Evolutionary conservation across 1,140 invertebrate species (phyloP).

Genomic region (Globodera ellingtonae): DNA sequence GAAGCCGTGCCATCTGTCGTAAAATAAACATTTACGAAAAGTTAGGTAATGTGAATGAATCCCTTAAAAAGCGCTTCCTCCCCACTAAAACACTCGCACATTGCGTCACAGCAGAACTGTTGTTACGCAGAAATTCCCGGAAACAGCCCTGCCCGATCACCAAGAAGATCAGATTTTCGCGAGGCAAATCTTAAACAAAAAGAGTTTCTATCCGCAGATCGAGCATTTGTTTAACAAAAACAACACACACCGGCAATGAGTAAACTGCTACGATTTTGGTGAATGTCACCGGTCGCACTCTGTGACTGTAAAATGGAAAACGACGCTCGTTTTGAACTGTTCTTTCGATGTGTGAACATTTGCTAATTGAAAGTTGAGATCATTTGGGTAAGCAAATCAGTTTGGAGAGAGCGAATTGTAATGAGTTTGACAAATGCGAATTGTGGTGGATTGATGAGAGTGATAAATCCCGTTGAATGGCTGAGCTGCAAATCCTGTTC

Average conservation of each 20-base stretch:
- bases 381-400: background rate
- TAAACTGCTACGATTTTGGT: slow-evolving; percentile 28
- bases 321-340: slow-evolving; percentile 1
- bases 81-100: slow-evolving; percentile 17
- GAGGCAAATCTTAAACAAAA: background rate
- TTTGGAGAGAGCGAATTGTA: background rate
- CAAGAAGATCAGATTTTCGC: background rate
- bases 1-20: slow-evolving; percentile 39
- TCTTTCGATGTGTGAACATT: slow-evolving; percentile 1
- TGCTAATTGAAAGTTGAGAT: background rate
- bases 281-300: background rate
- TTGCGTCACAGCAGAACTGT: background rate
- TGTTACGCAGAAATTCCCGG: background rate
- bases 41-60: slow-evolving; percentile 39
- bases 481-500: background rate
- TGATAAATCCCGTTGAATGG: background rate
- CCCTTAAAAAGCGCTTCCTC: slow-evolving; percentile 38
- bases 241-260: slow-evolving; percentile 26
- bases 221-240: background rate
- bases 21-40: slow-evolving; percentile 25
- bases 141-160: background rate
- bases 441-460: background rate
- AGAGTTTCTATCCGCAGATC: background rate
- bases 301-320: background rate
- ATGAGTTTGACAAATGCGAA: background rate